Percentiles rank a stretch among this genome's conserved stretches.
phyloP scores from a whole-genome alignment of 2,888 invertebrate genomes.

The Caenorhabditis sp. region DNA sequence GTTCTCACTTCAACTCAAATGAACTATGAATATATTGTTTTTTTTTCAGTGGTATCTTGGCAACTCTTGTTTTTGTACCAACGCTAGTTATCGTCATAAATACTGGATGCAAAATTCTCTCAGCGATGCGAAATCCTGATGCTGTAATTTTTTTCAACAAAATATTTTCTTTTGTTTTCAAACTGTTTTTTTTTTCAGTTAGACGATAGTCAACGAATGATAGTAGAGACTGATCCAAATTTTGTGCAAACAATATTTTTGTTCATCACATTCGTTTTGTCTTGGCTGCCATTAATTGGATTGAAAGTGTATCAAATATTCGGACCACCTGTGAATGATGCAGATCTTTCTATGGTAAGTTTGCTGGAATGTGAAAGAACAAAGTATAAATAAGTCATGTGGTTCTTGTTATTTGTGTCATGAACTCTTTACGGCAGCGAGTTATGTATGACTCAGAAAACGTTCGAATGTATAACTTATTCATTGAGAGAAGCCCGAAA shows the following conservation, averaged over 20 bases:
- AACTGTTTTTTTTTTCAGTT: constrained; percentile 73
- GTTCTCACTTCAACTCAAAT: constrained; percentile 3
- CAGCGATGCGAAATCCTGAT: constrained; percentile 84
- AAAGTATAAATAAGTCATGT: too few relatives aligned
- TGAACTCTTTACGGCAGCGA: neutral
- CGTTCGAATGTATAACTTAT: too few relatives aligned
- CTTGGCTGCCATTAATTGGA: constrained; percentile 77
- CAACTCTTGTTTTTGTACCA: constrained; percentile 88
- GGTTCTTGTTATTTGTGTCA: too few relatives aligned
- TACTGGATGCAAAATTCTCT: constrained; percentile 93
- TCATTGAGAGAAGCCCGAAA: too few relatives aligned
- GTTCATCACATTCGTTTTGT: constrained; percentile 87
- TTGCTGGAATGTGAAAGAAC: neutral
- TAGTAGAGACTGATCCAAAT: constrained; percentile 87
- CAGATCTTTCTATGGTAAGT: constrained; percentile 49
- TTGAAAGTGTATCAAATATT: constrained; percentile 51
- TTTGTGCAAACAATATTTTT: constrained; percentile 94
- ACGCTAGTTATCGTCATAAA: constrained; percentile 92
- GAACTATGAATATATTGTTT: neutral
- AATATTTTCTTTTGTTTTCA: neutral
- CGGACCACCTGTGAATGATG: constrained; percentile 34
- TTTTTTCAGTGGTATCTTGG: constrained; percentile 81
- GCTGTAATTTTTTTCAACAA: constrained; percentile 41
- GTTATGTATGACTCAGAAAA: too few relatives aligned
- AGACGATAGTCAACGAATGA: constrained; percentile 86